phyloP scores from a whole-genome alignment of 2,113 vertebrate genomes.

The Siphamia tubifer region DNA sequence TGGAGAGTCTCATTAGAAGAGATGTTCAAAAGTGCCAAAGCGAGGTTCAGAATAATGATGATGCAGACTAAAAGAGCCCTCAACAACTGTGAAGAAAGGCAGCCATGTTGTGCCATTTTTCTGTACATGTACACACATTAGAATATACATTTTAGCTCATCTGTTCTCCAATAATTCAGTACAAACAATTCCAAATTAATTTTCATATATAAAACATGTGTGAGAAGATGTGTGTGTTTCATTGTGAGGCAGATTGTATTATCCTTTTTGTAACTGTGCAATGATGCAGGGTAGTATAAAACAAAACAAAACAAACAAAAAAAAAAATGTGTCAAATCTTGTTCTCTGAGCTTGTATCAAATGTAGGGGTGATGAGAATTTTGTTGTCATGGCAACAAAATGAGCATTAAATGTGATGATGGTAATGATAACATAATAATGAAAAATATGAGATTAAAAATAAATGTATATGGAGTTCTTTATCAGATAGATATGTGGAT shows the following conservation, averaged over 20 bases:
- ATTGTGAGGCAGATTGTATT: constrained; percentile 42
- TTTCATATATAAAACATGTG: constrained; percentile 49
- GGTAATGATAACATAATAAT: neutral
- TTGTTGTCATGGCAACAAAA: constrained; percentile 11
- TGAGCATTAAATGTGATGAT: constrained; percentile 23
- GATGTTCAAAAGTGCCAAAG: constrained; percentile 66
- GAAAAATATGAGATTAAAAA: neutral
- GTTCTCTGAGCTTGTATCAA: constrained; percentile 59
- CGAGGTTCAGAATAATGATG: constrained; percentile 12
- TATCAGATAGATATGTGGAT: constrained; percentile 49
- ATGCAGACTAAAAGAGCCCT: constrained; percentile 5
- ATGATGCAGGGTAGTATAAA: constrained; percentile 52
- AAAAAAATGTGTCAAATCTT: constrained; percentile 68
- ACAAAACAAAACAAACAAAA: too few species aligned
- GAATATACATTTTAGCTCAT: constrained; percentile 49
- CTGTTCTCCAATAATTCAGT: constrained; percentile 39
- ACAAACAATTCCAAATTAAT: constrained; percentile 33
- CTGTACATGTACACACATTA: constrained; percentile 50
- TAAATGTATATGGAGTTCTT: constrained; percentile 34
- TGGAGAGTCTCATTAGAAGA: constrained; percentile 3
- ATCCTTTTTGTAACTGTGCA: constrained; percentile 65
- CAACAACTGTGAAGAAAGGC: constrained; percentile 47
- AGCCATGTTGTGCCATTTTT: constrained; percentile 69
- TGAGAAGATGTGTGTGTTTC: constrained; percentile 23
- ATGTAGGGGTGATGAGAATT: constrained; percentile 2